Conservation (phyloP, 2,113 vertebrate genomes). For the Prochilodus magdalenae region DNA sequence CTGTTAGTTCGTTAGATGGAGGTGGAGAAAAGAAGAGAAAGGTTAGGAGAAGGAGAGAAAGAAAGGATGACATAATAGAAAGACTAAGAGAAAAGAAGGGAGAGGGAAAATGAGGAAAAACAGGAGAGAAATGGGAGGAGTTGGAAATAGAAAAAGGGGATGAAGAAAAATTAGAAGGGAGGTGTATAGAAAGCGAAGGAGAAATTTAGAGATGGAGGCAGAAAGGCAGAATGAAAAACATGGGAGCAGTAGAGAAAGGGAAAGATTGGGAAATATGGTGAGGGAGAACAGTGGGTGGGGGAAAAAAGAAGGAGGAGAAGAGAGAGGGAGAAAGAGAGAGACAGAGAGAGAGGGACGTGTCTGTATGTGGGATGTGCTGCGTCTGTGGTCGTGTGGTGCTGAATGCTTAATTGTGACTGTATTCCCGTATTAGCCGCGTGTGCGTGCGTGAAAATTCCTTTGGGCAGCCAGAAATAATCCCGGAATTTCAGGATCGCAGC, state of each 20-base stretch:
- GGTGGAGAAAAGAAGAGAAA: no score
- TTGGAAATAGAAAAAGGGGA: no score
- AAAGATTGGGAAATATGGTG: background rate
- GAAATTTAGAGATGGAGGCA: no score
- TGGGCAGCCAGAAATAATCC: background rate
- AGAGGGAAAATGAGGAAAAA: background rate
- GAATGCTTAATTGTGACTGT: conserved; percentile 40
- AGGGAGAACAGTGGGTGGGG: background rate
- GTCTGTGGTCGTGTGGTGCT: conserved; percentile 20
- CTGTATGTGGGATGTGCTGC: conserved; percentile 24
- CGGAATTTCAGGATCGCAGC: conserved; percentile 21
- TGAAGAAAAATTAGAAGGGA: no score
- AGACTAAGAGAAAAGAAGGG: background rate
- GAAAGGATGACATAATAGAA: no score
- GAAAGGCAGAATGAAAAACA: no score
- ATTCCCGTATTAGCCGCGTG: conserved; percentile 11
- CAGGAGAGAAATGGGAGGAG: background rate
- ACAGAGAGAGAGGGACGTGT: background rate
- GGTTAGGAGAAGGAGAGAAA: no score
- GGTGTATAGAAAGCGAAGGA: no score
- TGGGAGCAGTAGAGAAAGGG: background rate
- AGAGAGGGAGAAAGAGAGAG: background rate
- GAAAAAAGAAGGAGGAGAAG: background rate
- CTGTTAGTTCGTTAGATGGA: no score
- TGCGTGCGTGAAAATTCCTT: background rate